Conservation (phyloP, 2,113 vertebrate species). For the Centropus unirufus region DNA sequence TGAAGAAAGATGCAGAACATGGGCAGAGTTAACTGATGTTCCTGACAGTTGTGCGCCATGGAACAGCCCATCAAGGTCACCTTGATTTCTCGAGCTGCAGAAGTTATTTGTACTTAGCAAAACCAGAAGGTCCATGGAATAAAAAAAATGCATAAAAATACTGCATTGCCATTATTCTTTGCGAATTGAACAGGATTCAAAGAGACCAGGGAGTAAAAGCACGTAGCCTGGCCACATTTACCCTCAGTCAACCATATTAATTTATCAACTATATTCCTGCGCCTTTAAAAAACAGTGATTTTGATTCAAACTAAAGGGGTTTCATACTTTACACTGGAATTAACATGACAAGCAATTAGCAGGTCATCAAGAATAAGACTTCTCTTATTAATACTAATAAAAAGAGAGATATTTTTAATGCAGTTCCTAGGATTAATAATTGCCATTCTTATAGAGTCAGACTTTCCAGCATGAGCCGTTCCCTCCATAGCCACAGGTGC, state of each 20-base stretch:
- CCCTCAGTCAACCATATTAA: background rate
- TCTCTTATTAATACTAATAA: conserved; percentile 42
- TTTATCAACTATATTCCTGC: background rate
- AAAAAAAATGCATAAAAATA: background rate
- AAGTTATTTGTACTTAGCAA: background rate
- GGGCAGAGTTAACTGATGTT: background rate
- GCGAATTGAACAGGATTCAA: background rate
- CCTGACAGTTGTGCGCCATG: background rate
- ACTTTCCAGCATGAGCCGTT: conserved; percentile 66
- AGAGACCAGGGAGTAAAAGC: background rate
- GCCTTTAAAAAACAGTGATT: background rate
- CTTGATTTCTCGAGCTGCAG: background rate
- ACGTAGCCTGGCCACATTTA: background rate
- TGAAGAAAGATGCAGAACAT: background rate
- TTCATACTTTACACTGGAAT: background rate
- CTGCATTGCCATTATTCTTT: background rate
- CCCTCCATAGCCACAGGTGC: conserved; percentile 65
- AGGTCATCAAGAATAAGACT: conserved; percentile 38
- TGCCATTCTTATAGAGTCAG: conserved; percentile 49
- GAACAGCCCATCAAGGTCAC: background rate
- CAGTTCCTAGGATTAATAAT: conserved; percentile 53
- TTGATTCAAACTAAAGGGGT: background rate
- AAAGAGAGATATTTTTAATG: conserved; percentile 42
- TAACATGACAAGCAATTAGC: conserved; percentile 23
- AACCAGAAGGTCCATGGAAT: background rate